Base-by-base conservation (phyloP, 1,140 invertebrate species). In the Calosoma granatense region DNA sequence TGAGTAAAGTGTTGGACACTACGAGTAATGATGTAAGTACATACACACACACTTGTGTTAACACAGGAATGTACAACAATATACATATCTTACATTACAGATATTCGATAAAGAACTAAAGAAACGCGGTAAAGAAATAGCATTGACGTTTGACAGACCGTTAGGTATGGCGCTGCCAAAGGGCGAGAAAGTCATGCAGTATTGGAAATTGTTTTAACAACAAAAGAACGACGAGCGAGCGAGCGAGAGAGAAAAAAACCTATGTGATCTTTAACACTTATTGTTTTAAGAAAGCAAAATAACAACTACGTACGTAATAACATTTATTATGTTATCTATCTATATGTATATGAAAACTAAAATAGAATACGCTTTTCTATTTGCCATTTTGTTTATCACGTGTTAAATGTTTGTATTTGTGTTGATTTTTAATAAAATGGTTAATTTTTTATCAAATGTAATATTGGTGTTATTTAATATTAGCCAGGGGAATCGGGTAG, bases 61-160 rank as follows among this genome's bases (percentile, higher is more conserved):
- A 20, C 17, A 17, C 2, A 51, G 26, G 4, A 26, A 23, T 36
- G 20, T 23, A 19, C 12, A 22, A 21, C 12, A 51, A 41, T 55
- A 20, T 51, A 6, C 53, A 20, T 20, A 55, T 59, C 0, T 41
- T 41, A 4, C 4, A 22, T 17, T 21, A n/a, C 3, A 81, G 70
- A 74, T 86, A 20, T 82, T 86, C 52, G 79, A 84, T 59, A 77
- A 74, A 19, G 82, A 84, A 67, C 64, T 82, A 15, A 82, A 81
- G 55, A 79, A 79, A 43, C 78, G 80, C 59, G 72, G 76, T 12
- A 81, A 80, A 60, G 74, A 83, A 21, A 81, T 84, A 23, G 77
- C 80, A 23, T 61, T 84, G 17, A 81, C 77, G 11, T 85, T 83
- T 61, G 80, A 84, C 52, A 74, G 77, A 23, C 81, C 83, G 1